phyloP scores from a whole-genome alignment of 2,797 vertebrate genomes.

The Syngnathus rostellatus region DNA sequence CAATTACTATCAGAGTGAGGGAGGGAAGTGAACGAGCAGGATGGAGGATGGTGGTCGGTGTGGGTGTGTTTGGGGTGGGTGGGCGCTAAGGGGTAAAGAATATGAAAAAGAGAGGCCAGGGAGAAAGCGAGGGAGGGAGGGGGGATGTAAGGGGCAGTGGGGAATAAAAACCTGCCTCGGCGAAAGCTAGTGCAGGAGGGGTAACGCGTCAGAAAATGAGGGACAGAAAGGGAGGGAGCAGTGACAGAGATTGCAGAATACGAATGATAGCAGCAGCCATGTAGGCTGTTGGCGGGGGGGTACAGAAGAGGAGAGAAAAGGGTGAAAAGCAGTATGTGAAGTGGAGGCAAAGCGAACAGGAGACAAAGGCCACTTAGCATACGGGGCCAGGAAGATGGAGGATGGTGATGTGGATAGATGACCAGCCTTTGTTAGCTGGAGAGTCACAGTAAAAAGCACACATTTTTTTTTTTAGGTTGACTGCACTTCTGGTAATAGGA shows the following conservation, averaged over 20 bases:
- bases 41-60: conserved; percentile 48
- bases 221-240: conserved; percentile 54
- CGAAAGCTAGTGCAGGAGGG: conserved; percentile 36
- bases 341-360: conserved; percentile 66
- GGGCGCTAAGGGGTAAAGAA: conserved; percentile 47
- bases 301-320: conserved; percentile 60
- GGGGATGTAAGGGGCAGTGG: conserved; percentile 61
- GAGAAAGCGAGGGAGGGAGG: conserved; percentile 50
- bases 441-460: conserved; percentile 68
- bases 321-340: conserved; percentile 70
- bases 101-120: conserved; percentile 55
- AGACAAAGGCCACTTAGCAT: conserved; percentile 75
- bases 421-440: conserved; percentile 72
- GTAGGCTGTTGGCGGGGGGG: conserved; percentile 21
- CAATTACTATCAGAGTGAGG: conserved; percentile 70
- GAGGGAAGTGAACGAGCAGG: conserved; percentile 50
- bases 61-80: conserved; percentile 32
- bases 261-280: conserved; percentile 55
- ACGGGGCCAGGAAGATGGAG: conserved; percentile 66
- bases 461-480: conserved; percentile 59
- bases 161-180: conserved; percentile 50
- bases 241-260: conserved; percentile 56
- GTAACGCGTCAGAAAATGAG: conserved; percentile 60
- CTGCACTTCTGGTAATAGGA: conserved; percentile 72
- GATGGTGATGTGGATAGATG: conserved; percentile 73